Percentiles rank a stretch among this genome's conserved stretches.
Conservation (phyloP, 2,797 vertebrate species). For the Geotrypetes seraphini region DNA sequence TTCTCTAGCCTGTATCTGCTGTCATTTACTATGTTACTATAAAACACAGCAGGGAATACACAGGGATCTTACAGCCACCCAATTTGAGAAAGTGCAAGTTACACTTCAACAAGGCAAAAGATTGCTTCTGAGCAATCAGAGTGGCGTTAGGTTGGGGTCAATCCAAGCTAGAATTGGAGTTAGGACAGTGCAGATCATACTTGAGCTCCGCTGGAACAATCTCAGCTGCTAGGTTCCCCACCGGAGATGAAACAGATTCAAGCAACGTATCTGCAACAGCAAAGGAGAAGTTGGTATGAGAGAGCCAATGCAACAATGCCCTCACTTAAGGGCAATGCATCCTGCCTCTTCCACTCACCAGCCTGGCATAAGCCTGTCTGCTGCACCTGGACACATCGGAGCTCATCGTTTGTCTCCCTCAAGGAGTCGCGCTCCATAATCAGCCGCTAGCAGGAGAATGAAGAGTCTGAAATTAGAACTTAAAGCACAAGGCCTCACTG, state of each 20-base stretch:
- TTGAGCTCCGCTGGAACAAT: slow-evolving; percentile 80
- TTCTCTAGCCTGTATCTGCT: no score
- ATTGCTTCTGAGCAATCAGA: background rate
- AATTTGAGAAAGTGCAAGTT: background rate
- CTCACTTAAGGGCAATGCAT: no score
- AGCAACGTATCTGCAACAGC: slow-evolving; percentile 39
- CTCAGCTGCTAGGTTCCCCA: slow-evolving; percentile 76
- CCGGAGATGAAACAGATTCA: slow-evolving; percentile 37
- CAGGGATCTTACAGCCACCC: background rate
- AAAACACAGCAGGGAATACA: background rate
- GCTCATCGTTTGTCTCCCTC: slow-evolving; percentile 78
- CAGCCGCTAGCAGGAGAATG: no score
- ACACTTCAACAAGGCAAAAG: background rate
- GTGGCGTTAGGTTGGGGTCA: background rate
- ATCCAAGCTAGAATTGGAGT: background rate
- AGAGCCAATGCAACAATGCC: no score
- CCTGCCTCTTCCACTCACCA: no score
- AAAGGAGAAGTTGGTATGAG: no score
- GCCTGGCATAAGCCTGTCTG: slow-evolving; percentile 59
- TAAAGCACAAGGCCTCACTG: background rate
- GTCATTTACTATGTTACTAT: no score
- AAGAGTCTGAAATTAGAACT: background rate
- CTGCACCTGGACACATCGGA: slow-evolving; percentile 75
- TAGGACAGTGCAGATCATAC: slow-evolving; percentile 31
- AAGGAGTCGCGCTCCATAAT: slow-evolving; percentile 72